Base-by-base conservation (phyloP, 2,888 invertebrate species). In the Pristionchus maxplancki region DNA sequence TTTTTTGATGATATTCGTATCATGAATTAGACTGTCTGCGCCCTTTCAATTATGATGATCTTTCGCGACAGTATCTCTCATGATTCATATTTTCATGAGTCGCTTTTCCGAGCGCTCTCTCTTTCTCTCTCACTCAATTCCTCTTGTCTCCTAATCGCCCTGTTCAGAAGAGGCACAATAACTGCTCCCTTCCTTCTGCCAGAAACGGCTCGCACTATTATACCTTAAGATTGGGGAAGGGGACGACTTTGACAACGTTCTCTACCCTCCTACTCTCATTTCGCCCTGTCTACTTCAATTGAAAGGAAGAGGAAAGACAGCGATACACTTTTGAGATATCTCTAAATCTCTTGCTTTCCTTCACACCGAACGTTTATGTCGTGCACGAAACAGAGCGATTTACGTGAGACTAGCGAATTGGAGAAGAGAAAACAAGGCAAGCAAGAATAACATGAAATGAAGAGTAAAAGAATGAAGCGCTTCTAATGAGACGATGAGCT, bases 371-470 rank as follows among this genome's bases (percentile, higher is more conserved):
- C 74, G 74, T 20, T 40, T 24, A 4, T 62, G 64, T 50, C 90
- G 87, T 58, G 90, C 67, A 44, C n/a, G 62, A 37, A 53, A 62
- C 74, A 48, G 53, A 67, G n/a, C 83, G 48, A 88, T 17, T 44
- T 44, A 40, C 85, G 81, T 50, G 37, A 89, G n/a, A 37, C 58
- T n/a, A 48, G 40, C 24, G 44, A 78, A 28, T 15, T 5, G 44
- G 20, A 48, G 4, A 34, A 67, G n/a, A n/a, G 44, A 17, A 71
- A 40, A 78, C 44, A 40, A 20, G 17, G 48, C n/a, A 67, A 0
- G 28, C n/a, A n/a, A 78, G 13, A 78, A 2, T 44, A 78, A n/a
- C n/a, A 24, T 2, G 15, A 37, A n/a, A 24, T 1, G 8, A 74
- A 40, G 40, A 37, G 31, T 1, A 67, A 58, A 58, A 24, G 20